phyloP scores from a whole-genome alignment of 2,797 vertebrate genomes.

The Chaetophractus vellerosus region DNA sequence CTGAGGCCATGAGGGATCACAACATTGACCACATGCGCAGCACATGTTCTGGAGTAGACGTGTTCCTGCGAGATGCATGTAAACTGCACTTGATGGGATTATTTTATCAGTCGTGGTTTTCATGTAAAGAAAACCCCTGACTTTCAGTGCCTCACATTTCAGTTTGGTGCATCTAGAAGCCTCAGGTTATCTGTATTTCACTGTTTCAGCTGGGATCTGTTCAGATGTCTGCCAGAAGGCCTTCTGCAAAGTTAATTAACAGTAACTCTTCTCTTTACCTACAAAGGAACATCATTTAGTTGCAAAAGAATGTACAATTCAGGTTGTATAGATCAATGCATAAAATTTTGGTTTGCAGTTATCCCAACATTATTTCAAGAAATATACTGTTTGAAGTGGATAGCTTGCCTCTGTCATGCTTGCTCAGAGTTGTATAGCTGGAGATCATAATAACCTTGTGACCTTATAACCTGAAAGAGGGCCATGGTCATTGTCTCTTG shows the following conservation, averaged over 20 bases:
- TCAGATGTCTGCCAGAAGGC: conserved; percentile 15
- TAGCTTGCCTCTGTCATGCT: not conserved
- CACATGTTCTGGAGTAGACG: not conserved
- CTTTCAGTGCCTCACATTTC: not conserved
- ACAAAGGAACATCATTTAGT: not conserved
- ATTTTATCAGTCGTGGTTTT: not conserved
- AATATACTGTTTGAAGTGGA: not conserved
- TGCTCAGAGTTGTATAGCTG: not conserved
- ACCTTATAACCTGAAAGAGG: not conserved
- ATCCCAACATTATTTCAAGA: not conserved
- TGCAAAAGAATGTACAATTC: not conserved
- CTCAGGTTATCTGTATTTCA: not conserved
- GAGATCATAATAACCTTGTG: not conserved
- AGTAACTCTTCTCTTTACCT: conserved; percentile 16
- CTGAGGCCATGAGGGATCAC: not conserved
- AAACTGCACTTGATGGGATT: not conserved
- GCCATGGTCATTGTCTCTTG: not conserved
- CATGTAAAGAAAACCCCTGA: not conserved
- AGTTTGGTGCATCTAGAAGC: conserved; percentile 30
- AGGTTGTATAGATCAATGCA: not conserved
- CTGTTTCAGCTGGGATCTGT: conserved; percentile 32
- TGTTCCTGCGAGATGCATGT: not conserved
- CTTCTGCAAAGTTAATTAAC: conserved; percentile 53
- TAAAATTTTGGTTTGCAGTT: not conserved
- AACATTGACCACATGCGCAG: not conserved